A percentile compares a stretch with the other conserved stretches of the same genome.
phyloP scores from a whole-genome alignment of 2,797 vertebrate species.

The Helicolenus hilgendorfi region DNA sequence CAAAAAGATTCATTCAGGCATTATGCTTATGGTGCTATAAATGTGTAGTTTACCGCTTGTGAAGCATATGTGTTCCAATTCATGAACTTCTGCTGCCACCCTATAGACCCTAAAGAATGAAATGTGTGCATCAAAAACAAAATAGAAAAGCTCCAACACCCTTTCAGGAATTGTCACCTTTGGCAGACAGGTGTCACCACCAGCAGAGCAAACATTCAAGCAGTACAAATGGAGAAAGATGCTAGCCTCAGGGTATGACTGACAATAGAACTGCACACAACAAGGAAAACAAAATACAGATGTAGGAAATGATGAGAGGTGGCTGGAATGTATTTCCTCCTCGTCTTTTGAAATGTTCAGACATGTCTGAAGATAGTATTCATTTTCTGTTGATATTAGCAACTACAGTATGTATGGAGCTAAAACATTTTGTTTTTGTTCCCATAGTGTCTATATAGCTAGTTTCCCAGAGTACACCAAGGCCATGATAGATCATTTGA shows the following conservation, averaged over 20 bases:
- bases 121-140: background rate
- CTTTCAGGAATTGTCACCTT: slow-evolving; percentile 43
- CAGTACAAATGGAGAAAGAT: slow-evolving; percentile 50
- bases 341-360: background rate
- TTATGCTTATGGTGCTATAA: background rate
- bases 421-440: slow-evolving; percentile 1
- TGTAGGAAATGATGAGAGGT: background rate
- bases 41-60: background rate
- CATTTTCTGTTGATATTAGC: background rate
- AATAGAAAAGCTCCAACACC: background rate
- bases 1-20: too few species aligned
- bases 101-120: background rate
- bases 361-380: background rate
- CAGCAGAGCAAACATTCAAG: slow-evolving; percentile 12
- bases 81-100: background rate
- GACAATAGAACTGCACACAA: background rate
- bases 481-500: slow-evolving; percentile 95
- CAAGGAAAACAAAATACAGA: background rate
- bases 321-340: background rate
- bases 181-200: slow-evolving; percentile 10
- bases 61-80: background rate
- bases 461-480: slow-evolving; percentile 96
- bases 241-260: slow-evolving; percentile 64
- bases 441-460: slow-evolving; percentile 92
- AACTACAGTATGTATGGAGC: background rate